A percentile compares a stretch with the other conserved stretches of the same genome.
phyloP scores from a whole-genome alignment of 92 coral and sea anemone genomes.

The Umimayanthus chanpuru region DNA sequence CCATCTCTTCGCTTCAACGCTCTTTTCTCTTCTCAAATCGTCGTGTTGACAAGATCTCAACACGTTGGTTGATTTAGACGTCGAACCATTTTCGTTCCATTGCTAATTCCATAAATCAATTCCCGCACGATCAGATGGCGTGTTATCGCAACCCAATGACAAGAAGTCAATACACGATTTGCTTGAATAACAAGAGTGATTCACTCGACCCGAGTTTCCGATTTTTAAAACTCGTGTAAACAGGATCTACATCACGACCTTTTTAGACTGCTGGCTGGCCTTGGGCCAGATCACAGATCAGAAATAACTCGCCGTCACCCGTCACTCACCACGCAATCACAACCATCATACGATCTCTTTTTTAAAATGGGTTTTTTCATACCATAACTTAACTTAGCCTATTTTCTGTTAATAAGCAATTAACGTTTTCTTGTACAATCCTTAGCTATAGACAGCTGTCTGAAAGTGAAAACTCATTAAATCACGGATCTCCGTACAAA shows the following conservation, averaged over 20 bases:
- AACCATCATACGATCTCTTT: background rate
- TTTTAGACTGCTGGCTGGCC: slow-evolving; percentile 15
- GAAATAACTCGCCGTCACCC: background rate
- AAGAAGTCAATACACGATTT: slow-evolving; percentile 11
- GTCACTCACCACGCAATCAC: background rate
- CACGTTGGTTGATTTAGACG: slow-evolving; percentile 11
- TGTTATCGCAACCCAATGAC: background rate
- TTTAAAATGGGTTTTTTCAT: background rate
- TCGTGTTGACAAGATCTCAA: slow-evolving; percentile 28
- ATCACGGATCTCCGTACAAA: background rate
- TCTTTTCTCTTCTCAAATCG: background rate
- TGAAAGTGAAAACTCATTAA: background rate
- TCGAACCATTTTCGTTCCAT: background rate
- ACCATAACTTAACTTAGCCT: background rate
- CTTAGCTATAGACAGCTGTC: background rate
- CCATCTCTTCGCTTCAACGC: slow-evolving; percentile 12
- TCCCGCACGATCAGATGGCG: background rate
- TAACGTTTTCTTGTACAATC: background rate
- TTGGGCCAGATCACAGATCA: background rate
- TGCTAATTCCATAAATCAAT: background rate
- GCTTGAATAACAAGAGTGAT: background rate
- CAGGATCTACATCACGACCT: slow-evolving; percentile 21
- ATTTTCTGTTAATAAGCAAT: background rate
- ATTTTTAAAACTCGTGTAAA: background rate
- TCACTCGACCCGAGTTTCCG: slow-evolving; percentile 18